phyloP scores from a whole-genome alignment of 2,113 vertebrate species.

The Crotophaga sulcirostris region DNA sequence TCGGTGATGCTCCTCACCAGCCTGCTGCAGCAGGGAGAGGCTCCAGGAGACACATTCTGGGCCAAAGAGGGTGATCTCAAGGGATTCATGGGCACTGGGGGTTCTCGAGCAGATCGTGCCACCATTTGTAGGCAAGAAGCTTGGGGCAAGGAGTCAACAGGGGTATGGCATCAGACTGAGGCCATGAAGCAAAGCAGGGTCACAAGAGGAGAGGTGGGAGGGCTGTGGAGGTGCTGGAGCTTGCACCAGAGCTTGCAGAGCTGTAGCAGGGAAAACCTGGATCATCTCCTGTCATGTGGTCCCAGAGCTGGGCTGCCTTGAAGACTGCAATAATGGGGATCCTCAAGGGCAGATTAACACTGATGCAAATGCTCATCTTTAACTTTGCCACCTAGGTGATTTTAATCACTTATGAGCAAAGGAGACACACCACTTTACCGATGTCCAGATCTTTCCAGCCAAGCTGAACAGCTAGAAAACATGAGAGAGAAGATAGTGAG shows the following conservation, averaged over 20 bases:
- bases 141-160: neutral
- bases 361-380: neutral
- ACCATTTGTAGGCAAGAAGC: too few species aligned
- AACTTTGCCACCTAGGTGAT: neutral
- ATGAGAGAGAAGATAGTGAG: neutral
- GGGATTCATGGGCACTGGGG: neutral
- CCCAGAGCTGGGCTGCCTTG: neutral
- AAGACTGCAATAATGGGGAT: neutral
- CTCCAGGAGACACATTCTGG: rapidly evolving
- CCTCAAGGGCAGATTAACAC: neutral
- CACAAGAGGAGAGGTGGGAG: neutral
- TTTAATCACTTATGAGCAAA: neutral
- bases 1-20: neutral
- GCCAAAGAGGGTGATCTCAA: neutral
- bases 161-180: neutral
- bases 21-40: neutral
- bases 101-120: neutral
- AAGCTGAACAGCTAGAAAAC: neutral
- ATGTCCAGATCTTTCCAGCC: neutral
- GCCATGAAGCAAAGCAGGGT: neutral
- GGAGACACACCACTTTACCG: neutral
- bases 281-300: rapidly evolving
- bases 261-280: neutral
- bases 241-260: neutral
- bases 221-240: rapidly evolving